Evolutionary conservation across 1,140 invertebrate species (phyloP), one percentile per base, ranked within the genome.

Genomic region (Calliopsis andreniformis): DNA sequence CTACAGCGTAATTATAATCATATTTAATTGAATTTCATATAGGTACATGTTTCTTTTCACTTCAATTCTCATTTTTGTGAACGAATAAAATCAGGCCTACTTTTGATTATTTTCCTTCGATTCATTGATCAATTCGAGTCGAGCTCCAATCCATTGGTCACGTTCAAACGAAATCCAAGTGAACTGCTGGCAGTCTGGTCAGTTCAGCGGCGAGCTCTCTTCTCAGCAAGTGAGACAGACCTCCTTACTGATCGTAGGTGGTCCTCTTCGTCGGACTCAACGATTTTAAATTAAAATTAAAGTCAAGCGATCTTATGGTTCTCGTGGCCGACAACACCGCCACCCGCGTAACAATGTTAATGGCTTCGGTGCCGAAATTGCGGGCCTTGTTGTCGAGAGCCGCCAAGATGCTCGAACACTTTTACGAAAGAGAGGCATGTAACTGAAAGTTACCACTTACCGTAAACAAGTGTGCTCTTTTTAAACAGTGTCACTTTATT

Each of bases 221-320:
- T 75, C 66, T 61, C 73, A 64, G 59, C 61, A 78, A 80, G 79
- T 67, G 83, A 86, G 84, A 83, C 81, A 72, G 83, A 68, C 66
- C 83, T 86, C 79, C 78, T 82, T 81, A 71, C 75, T 77, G 83
- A 82, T 89, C 87, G 89, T 91, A 90, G 90, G 90, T 91, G 90
- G 90, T 91, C 90, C 80, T 80, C 58, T 64, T 78, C 77, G 81
- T 87, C 80, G 85, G 83, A 81, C 72, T 83, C 85, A 87, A 88
- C 80, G 84, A 89, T 89, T 91, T 90, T 89, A 91, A 91, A 91
- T 91, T 90, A 91, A 91, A 91, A 91, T 90, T 91, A 90, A 90
- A 89, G 83, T 87, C 85, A 85, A 83, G 87, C 76, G 68, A 83
- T 87, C 89, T 89, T 88, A 88, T 78, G 84, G 68, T 79, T 80